Percentiles rank a stretch among this genome's conserved stretches.
These are phyloP conservation scores for Odontocerum albicorne DNA, from an alignment of 2,888 invertebrate genomes.

Conservation along the genomic window DNA sequence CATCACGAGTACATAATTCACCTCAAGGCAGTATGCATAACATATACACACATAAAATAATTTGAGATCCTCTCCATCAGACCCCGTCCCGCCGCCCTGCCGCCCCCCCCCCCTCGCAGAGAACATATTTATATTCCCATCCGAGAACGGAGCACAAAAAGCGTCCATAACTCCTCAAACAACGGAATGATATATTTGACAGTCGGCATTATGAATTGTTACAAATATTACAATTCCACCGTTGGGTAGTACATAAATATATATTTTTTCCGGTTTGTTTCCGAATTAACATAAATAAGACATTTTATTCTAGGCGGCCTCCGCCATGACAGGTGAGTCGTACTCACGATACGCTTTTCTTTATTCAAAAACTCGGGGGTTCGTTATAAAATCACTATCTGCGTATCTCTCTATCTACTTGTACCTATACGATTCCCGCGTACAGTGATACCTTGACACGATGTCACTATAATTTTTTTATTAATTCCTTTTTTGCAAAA, in stretches of 20 bases:
- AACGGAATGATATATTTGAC: slow-evolving; percentile 36
- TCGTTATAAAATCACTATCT: too few relatives aligned
- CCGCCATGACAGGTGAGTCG: slow-evolving; percentile 33
- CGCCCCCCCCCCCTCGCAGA: background rate
- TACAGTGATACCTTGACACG: too few relatives aligned
- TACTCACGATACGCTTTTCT: too few relatives aligned
- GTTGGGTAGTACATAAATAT: slow-evolving; percentile 13
- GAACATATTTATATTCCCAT: slow-evolving; percentile 9
- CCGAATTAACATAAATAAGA: slow-evolving; percentile 62
- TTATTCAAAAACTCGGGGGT: slow-evolving; percentile 1
- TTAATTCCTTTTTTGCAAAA: too few relatives aligned
- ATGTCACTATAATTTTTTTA: too few relatives aligned
- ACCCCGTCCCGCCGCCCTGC: too few relatives aligned
- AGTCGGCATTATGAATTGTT: slow-evolving; percentile 34
- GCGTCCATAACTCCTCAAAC: slow-evolving; percentile 34
- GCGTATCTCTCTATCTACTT: too few relatives aligned
- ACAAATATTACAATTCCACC: slow-evolving; percentile 28
- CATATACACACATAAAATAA: too few relatives aligned
- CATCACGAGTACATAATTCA: too few relatives aligned
- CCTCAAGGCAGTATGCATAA: too few relatives aligned
- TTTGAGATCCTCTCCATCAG: too few relatives aligned
- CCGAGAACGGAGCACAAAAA: slow-evolving; percentile 13
- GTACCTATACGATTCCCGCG: too few relatives aligned
- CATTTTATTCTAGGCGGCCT: slow-evolving; percentile 56
- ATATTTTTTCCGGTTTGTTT: slow-evolving; percentile 57